Evolutionary conservation across 2,888 invertebrate genomes (phyloP), one percentile per base, ranked within the genome.

Genomic region (Drosophila hawaiiensis): DNA sequence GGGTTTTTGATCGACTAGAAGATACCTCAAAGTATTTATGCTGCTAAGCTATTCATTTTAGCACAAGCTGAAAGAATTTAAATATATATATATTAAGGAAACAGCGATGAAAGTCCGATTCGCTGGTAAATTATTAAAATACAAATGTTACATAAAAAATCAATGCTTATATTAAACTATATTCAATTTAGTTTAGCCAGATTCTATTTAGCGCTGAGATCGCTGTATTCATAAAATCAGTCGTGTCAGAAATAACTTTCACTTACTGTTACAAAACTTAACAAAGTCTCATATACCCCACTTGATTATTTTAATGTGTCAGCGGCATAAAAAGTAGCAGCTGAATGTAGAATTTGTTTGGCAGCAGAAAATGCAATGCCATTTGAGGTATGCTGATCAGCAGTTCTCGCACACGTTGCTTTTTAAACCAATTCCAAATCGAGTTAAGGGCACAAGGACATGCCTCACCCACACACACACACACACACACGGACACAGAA

Each of bases 371-470:
- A 75, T 78, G 81, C 78, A 83, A 68, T 79, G 67, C 69, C 70
- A 75, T 85, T 80, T 80, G 89, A 78, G 82, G 83, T 85, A 78
- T 88, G 75, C 79, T 81, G 84, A 84, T 84, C 88, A 89, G 83
- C 87, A 84, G 76, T 86, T 84, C 59, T 55, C 68, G 68, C 83
- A 78, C 85, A 84, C 84, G 83, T 68, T 73, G 75, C 81, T 75
- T 88, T 85, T 83, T 73, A 78, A 89, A 83, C 77, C 91, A 80
- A 85, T 90, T 87, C 87, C 78, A 84, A 87, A 90, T 87, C 87
- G 84, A 90, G 89, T 87, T 87, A 87, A 84, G 77, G 60, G 77
- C 74, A 73, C 88, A 84, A 87, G 87, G 89, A 73, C 84, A 76
- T 33, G 53, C 56, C 28, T 52, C 16, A 31, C 12, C 29, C 19